phyloP scores from a whole-genome alignment of 2,113 vertebrate species.

The Nibea albiflora region DNA sequence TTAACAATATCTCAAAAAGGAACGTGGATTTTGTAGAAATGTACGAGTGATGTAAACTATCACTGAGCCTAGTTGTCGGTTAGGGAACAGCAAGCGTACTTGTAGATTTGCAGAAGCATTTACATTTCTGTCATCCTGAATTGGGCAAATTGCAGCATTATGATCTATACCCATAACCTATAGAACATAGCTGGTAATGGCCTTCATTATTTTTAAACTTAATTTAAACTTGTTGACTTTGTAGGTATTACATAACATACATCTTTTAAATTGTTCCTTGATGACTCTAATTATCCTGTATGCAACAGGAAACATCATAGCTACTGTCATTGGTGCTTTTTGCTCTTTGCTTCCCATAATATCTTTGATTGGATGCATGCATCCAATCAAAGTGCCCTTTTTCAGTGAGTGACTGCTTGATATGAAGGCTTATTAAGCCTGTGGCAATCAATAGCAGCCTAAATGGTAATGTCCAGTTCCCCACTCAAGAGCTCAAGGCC shows the following conservation, averaged over 20 bases:
- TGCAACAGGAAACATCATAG: constrained; percentile 22
- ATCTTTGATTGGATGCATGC: constrained; percentile 56
- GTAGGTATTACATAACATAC: background rate
- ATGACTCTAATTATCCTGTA: constrained; percentile 32
- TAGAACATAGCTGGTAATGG: background rate
- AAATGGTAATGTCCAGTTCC: constrained; percentile 72
- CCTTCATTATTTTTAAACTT: background rate
- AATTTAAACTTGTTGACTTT: background rate
- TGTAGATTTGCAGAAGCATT: background rate
- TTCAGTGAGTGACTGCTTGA: constrained; percentile 51
- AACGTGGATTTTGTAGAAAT: background rate
- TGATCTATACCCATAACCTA: background rate
- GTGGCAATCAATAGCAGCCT: constrained; percentile 75
- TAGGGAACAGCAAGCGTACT: background rate
- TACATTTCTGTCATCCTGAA: background rate
- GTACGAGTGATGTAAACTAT: background rate
- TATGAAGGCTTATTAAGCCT: constrained; percentile 68
- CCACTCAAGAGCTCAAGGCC: constrained; percentile 65
- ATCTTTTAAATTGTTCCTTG: background rate
- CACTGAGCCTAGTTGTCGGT: background rate
- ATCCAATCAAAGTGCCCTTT: constrained; percentile 45
- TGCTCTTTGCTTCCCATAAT: constrained; percentile 31
- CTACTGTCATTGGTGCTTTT: background rate
- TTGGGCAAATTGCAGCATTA: background rate
- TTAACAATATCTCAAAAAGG: background rate